Evolutionary conservation across 1,140 invertebrate species (phyloP).

Genomic region (Solen grandis): DNA sequence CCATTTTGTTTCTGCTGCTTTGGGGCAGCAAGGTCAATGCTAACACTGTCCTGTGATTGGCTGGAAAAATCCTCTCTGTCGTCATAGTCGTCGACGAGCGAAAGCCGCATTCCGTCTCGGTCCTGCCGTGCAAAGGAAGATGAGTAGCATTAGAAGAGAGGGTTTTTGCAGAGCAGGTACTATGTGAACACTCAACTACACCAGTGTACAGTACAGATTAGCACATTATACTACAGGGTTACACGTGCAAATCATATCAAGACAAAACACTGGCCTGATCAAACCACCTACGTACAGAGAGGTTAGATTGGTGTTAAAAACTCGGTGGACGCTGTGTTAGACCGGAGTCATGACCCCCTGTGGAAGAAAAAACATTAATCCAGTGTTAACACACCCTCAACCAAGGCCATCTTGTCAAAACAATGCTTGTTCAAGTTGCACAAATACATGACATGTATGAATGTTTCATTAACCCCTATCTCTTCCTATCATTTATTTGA

Average conservation of each 20-base stretch:
- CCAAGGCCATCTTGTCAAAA: background rate
- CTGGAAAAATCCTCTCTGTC: slow-evolving; percentile 37
- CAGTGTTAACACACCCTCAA: slow-evolving; percentile 28
- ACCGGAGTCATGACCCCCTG: slow-evolving; percentile 52
- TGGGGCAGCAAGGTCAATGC: slow-evolving; percentile 94
- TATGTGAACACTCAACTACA: slow-evolving; percentile 21
- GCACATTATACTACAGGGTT: background rate
- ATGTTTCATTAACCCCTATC: background rate
- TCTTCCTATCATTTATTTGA: background rate
- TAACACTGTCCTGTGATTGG: slow-evolving; percentile 67
- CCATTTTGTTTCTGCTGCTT: slow-evolving; percentile 86
- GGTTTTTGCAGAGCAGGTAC: slow-evolving; percentile 57
- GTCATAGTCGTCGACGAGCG: slow-evolving; percentile 62
- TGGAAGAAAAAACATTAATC: slow-evolving; percentile 50
- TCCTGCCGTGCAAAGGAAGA: slow-evolving; percentile 59
- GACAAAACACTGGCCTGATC: too few relatives aligned
- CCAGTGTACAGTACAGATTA: background rate
- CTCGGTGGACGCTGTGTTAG: background rate
- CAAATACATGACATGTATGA: background rate
- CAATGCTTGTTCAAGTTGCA: background rate
- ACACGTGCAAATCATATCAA: too few relatives aligned
- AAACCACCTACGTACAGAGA: background rate
- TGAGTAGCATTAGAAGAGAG: slow-evolving; percentile 43
- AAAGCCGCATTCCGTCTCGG: slow-evolving; percentile 58
- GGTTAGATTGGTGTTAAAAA: background rate